Evolutionary conservation across 2,888 invertebrate species (phyloP).

Genomic region (Luffia ferchaultella): DNA sequence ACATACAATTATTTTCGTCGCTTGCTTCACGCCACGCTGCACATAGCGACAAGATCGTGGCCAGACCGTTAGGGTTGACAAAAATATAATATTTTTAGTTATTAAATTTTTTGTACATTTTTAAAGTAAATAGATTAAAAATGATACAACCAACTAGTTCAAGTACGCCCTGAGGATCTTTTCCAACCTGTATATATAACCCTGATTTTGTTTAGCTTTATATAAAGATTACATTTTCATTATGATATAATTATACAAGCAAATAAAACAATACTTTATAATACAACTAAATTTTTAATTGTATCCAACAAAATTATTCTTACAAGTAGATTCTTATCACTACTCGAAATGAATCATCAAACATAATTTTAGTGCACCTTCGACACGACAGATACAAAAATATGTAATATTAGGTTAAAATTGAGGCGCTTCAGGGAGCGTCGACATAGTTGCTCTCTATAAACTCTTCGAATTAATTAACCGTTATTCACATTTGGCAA

Average conservation of each 20-base stretch:
- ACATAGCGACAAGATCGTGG: no score
- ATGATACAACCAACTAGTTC: not conserved
- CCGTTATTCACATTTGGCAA: not conserved
- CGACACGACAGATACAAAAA: slow-evolving; percentile 54
- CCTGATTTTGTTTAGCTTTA: not conserved
- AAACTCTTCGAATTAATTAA: not conserved
- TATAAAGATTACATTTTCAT: not conserved
- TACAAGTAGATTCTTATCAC: slow-evolving; percentile 13
- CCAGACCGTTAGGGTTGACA: no score
- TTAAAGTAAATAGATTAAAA: no score
- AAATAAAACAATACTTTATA: not conserved
- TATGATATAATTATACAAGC: not conserved
- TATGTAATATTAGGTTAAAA: slow-evolving; percentile 22
- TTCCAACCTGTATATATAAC: not conserved
- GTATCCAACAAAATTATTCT: slow-evolving; percentile 60
- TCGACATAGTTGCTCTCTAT: not conserved
- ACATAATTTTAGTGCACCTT: slow-evolving; percentile 37
- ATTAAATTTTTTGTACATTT: no score
- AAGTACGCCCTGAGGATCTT: not conserved
- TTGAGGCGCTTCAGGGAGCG: not conserved
- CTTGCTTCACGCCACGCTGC: no score
- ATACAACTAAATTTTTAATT: slow-evolving; percentile 50
- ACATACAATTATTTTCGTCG: no score
- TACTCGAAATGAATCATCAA: slow-evolving; percentile 42
- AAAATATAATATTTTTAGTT: no score